Conservation (phyloP, 2,888 invertebrate species). For the Yponomeuta evonymella region DNA sequence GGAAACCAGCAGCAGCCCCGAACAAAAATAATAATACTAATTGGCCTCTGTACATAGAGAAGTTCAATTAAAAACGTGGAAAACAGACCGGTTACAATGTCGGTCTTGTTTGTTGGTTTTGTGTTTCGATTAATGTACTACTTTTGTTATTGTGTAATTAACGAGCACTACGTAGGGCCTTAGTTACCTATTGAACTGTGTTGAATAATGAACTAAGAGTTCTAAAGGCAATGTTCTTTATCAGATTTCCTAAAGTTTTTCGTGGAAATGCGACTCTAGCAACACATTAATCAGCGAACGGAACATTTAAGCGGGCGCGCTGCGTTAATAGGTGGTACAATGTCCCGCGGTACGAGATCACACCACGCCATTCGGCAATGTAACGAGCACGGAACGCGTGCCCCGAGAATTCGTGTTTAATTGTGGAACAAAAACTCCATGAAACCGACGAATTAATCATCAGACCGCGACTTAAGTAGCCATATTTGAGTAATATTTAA, state of each 20-base stretch:
- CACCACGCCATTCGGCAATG: conserved; percentile 52
- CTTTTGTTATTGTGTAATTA: neutral
- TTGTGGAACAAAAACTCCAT: conserved; percentile 68
- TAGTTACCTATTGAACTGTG: neutral
- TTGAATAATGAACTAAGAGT: neutral
- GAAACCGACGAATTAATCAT: conserved; percentile 68
- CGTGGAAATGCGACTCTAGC: neutral
- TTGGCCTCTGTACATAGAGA: conserved; percentile 13
- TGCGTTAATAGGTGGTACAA: conserved; percentile 11
- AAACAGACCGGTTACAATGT: neutral
- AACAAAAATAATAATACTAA: conserved; percentile 62
- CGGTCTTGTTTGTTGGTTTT: neutral
- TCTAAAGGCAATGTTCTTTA: neutral
- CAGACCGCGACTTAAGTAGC: conserved; percentile 42
- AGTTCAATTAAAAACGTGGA: neutral
- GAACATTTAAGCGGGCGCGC: neutral
- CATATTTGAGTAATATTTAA: conserved; percentile 48
- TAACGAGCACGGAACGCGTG: conserved; percentile 33
- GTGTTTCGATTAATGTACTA: neutral
- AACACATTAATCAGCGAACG: conserved; percentile 9
- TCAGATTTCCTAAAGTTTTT: conserved; percentile 6
- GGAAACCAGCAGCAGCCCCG: conserved; percentile 29
- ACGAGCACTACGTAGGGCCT: neutral
- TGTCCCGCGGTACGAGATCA: conserved; percentile 26
- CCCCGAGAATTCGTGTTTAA: conserved; percentile 43